These are phyloP conservation scores for Eupeodes latifasciatus DNA, from an alignment of 2,888 invertebrate genomes.

Conservation along the genomic window DNA sequence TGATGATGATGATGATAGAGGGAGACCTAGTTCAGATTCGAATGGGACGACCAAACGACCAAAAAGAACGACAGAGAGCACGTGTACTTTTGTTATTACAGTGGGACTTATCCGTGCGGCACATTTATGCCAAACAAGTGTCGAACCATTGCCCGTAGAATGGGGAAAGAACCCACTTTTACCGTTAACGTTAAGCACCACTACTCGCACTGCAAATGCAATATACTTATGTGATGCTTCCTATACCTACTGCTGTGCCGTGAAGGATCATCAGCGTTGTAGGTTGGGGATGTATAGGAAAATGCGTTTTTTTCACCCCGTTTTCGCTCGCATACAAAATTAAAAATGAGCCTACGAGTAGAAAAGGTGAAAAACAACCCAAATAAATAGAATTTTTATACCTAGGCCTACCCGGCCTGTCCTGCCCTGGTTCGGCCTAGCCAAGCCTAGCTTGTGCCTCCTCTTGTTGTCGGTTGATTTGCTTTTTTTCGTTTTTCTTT, in stretches of 20 bases:
- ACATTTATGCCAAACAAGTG: conserved; percentile 74
- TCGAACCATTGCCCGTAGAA: conserved; percentile 54
- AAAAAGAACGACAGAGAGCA: conserved; percentile 67
- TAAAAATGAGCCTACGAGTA: conserved; percentile 69
- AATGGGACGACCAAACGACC: background rate
- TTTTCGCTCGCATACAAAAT: conserved; percentile 67
- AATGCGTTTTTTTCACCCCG: conserved; percentile 72
- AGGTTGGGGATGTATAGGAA: conserved; percentile 67
- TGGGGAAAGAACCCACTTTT: conserved; percentile 56
- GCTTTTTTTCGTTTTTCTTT: conserved; percentile 47
- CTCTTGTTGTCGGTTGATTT: conserved; percentile 53
- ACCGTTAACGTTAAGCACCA: conserved; percentile 44
- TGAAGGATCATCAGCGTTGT: background rate
- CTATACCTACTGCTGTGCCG: background rate
- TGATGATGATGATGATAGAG: conserved; percentile 17
- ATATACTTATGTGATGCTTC: conserved; percentile 25
- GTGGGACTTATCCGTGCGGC: conserved; percentile 63
- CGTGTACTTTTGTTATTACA: conserved; percentile 71
- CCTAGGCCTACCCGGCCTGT: conserved; percentile 32
- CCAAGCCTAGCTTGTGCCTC: too few relatives aligned
- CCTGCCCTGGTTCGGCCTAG: too few relatives aligned
- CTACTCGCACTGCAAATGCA: conserved; percentile 39
- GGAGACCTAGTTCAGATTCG: conserved; percentile 29
- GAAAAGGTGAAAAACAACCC: conserved; percentile 21
- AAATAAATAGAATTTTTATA: conserved; percentile 75